Base-by-base conservation (phyloP, 2,888 invertebrate genomes). In the Spodoptera picta region DNA sequence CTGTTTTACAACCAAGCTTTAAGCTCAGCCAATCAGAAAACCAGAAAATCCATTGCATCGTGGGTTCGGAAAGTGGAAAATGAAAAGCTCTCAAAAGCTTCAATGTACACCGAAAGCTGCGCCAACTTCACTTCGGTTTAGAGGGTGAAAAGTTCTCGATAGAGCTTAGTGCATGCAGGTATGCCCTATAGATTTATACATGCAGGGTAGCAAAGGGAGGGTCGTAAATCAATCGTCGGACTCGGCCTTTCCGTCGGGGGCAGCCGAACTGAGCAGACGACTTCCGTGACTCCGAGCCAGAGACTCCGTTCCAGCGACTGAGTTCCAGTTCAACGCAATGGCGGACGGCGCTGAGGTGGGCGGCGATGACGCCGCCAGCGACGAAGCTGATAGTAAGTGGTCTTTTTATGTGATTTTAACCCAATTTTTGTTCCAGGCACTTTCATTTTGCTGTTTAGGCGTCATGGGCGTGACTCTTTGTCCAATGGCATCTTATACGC, bases 41-140 rank as follows among this genome's bases (percentile, higher is more conserved):
- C 5, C 1, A 36, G 19, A 5, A 5, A 1, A 9, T 60, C 31
- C 68, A 68, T 68, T 46, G 45, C 60, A 27, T 45, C 45, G 24
- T 45, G 5, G 14, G 14, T 53, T 44, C 31, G 5, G 10, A n/a
- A 4, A 11, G 1, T 6, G 19, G 31, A 50, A 4, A 24, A 10
- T 10, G 10, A 19, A 45, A 14, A 0, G 1, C 0, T 19, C 23
- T 27, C 19, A 10, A 41, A 43, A 46, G 11, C 41, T 31, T 51
- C 69, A 52, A 62, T 69, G 61, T 69, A 67, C 41, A 46, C 60
- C 49, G 14, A 44, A 68, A 50, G 5, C 0, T 12, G 27, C 53
- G 14, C 31, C 44, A 44, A 10, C 5, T 19, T 47, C 19, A 4
- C 31, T 14, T 11, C 24, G 7, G 36, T 14, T 2, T 48, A 3